A percentile compares a stretch with the other conserved stretches of the same genome.
Evolutionary conservation across 2,113 vertebrate genomes (phyloP).

Genomic region (Ictalurus punctatus): DNA sequence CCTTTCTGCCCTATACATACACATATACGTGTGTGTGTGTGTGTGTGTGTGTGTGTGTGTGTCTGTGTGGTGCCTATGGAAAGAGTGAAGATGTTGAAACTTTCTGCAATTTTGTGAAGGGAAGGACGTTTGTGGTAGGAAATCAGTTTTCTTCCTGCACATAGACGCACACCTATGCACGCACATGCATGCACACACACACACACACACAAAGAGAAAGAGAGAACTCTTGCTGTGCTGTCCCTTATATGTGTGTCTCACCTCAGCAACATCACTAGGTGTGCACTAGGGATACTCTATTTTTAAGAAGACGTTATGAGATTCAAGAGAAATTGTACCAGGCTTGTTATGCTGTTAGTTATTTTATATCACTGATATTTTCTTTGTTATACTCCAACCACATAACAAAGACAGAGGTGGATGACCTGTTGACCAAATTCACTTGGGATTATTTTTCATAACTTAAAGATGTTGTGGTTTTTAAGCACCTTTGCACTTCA

Average conservation of each 20-base stretch:
- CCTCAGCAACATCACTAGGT: slow-evolving; percentile 28
- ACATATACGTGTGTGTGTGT: too few species aligned
- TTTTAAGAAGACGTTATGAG: slow-evolving; percentile 43
- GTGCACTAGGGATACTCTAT: slow-evolving; percentile 42
- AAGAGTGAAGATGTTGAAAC: slow-evolving; percentile 36
- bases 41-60: not conserved
- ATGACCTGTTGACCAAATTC: slow-evolving; percentile 59
- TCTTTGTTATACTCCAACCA: not conserved
- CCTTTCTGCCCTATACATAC: not conserved
- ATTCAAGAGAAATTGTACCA: slow-evolving; percentile 21
- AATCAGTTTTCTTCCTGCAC: slow-evolving; percentile 55
- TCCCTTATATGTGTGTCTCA: slow-evolving; percentile 43
- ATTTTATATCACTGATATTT: slow-evolving; percentile 6
- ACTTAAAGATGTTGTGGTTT: slow-evolving; percentile 65
- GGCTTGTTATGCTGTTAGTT: slow-evolving; percentile 18
- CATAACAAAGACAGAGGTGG: not conserved
- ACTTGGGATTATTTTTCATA: slow-evolving; percentile 68
- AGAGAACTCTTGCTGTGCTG: slow-evolving; percentile 15
- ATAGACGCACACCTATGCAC: not conserved
- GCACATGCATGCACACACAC: not conserved
- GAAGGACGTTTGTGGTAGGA: slow-evolving; percentile 53
- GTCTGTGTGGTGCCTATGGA: slow-evolving; percentile 18
- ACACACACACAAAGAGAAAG: not conserved
- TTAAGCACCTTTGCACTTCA: slow-evolving; percentile 47
- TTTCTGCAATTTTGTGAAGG: slow-evolving; percentile 24